Conservation (phyloP, 2,797 vertebrate genomes). For the Loriculus beryllinus region DNA sequence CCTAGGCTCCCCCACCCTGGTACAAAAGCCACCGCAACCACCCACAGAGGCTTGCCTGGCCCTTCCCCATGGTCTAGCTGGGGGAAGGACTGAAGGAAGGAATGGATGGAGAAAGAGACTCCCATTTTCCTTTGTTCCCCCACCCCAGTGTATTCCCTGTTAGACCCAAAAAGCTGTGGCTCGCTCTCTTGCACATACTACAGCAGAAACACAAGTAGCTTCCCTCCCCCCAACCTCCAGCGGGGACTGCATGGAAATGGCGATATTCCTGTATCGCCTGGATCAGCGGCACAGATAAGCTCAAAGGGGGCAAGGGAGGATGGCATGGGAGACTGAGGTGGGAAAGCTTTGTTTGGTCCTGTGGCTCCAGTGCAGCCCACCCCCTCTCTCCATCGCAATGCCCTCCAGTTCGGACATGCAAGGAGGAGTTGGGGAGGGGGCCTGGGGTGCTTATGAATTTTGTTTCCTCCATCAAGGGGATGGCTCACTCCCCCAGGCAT, state of each 20-base stretch:
- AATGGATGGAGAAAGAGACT: background rate
- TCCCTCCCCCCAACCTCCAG: background rate
- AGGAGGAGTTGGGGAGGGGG: constrained; percentile 28
- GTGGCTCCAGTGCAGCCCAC: background rate
- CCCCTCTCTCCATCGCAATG: constrained; percentile 48
- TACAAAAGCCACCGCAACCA: background rate
- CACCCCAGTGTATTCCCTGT: background rate
- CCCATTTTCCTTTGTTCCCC: background rate
- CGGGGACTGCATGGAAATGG: constrained; percentile 33
- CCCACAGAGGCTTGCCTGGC: background rate
- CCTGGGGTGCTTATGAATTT: constrained; percentile 38
- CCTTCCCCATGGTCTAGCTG: background rate
- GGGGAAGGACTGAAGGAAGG: background rate
- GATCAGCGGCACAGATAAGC: constrained; percentile 8
- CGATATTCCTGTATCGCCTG: constrained; percentile 37
- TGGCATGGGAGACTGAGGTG: background rate
- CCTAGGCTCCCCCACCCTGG: background rate
- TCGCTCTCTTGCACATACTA: background rate
- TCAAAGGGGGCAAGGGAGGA: constrained; percentile 13
- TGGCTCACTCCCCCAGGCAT: constrained; percentile 59
- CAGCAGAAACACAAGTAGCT: background rate
- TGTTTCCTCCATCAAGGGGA: constrained; percentile 43
- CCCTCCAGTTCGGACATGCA: constrained; percentile 67
- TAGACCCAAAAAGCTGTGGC: background rate
- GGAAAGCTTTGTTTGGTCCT: constrained; percentile 34